Conservation (phyloP, 2,797 vertebrate genomes). For the Schizopygopsis malacanthus region DNA sequence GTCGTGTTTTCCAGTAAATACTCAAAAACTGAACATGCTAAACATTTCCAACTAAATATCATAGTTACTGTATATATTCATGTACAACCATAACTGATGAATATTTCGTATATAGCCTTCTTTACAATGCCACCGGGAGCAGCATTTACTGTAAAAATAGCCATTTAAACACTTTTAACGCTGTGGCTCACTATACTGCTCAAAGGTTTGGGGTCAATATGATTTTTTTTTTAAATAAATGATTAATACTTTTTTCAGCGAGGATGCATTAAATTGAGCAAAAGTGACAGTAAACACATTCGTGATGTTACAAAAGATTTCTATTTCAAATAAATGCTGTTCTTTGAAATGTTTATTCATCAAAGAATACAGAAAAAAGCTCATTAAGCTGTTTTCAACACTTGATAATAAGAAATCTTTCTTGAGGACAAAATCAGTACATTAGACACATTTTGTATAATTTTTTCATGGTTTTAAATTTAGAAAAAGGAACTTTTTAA, state of each 20-base stretch:
- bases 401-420: background rate
- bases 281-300: background rate
- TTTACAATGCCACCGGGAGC: background rate
- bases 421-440: background rate
- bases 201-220: background rate
- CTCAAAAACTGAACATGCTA: background rate
- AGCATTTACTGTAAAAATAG: background rate
- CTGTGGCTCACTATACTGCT: background rate
- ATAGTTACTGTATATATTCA: background rate
- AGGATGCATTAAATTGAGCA: background rate
- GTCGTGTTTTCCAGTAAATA: slow-evolving; percentile 1
- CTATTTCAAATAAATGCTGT: background rate
- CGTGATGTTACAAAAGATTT: background rate
- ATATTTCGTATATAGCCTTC: background rate
- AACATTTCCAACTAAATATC: background rate
- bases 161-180: background rate
- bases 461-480: background rate
- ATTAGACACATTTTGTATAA: background rate
- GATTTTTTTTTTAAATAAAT: background rate
- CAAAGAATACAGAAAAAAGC: background rate
- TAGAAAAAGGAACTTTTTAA: background rate
- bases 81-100: background rate
- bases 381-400: background rate
- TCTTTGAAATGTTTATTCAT: background rate
- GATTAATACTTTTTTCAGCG: background rate